Percentiles rank a stretch among this genome's conserved stretches.
Conservation (phyloP, 2,113 vertebrate species). For the Anthoscopus minutus region DNA sequence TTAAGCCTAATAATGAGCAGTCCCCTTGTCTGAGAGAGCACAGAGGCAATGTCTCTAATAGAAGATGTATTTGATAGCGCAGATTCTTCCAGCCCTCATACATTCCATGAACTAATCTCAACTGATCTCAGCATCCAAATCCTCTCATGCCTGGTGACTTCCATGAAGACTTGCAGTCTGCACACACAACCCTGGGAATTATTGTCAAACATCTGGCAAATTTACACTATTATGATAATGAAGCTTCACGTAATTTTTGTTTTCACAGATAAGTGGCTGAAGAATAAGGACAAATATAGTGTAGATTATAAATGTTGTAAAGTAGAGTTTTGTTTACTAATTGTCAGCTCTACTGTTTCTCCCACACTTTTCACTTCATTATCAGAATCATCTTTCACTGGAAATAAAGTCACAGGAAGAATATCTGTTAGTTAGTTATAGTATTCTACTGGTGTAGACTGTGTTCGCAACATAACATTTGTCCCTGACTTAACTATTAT, state of each 20-base stretch:
- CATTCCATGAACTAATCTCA: background rate
- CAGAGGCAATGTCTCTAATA: constrained; percentile 15
- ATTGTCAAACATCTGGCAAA: background rate
- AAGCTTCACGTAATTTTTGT: background rate
- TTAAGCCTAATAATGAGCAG: constrained; percentile 28
- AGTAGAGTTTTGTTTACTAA: background rate
- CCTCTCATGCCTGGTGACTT: background rate
- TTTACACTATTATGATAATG: background rate
- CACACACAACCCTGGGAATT: background rate
- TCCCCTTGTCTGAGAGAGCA: background rate
- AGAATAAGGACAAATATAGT: background rate
- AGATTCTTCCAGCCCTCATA: background rate
- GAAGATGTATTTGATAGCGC: background rate
- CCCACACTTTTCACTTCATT: background rate
- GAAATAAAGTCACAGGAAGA: background rate
- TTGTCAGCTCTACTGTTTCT: background rate
- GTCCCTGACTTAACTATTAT: background rate
- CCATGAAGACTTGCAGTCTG: background rate
- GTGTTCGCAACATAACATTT: background rate
- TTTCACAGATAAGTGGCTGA: background rate
- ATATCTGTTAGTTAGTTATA: background rate
- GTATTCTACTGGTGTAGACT: background rate
- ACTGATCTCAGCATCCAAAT: background rate
- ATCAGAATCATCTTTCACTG: background rate
- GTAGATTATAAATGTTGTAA: background rate